Evolutionary conservation across 2,113 vertebrate genomes (phyloP).

Genomic region (Caretta caretta): DNA sequence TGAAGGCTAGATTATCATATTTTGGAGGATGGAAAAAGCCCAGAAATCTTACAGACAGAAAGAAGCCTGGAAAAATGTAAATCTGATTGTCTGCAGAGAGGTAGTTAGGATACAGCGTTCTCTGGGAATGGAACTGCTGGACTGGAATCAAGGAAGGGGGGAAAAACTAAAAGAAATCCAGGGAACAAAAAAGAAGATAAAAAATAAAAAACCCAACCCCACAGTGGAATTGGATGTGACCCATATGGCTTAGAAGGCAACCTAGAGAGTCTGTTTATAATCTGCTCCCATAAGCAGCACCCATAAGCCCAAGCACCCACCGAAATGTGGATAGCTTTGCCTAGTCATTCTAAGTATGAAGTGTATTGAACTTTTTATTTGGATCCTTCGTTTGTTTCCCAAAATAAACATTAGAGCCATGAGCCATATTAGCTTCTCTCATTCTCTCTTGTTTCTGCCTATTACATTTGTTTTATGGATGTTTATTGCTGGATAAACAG

Average conservation of each 20-base stretch:
- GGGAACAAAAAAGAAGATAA: background rate
- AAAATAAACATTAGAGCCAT: background rate
- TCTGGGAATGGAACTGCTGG: slow-evolving; percentile 33
- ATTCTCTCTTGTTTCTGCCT: background rate
- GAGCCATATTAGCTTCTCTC: background rate
- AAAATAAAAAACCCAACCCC: background rate
- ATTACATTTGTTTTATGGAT: background rate
- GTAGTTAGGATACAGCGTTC: background rate
- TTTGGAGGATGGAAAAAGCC: background rate
- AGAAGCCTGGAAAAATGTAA: background rate
- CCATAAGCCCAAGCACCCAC: background rate
- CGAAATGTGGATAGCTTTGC: background rate
- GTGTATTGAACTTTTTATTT: background rate
- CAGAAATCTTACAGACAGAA: background rate
- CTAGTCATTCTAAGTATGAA: background rate
- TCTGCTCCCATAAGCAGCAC: background rate
- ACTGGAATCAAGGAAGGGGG: background rate
- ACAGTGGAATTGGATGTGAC: background rate
- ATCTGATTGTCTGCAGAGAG: background rate
- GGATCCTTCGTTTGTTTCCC: background rate
- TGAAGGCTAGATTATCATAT: fast-evolving
- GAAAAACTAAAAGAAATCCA: background rate
- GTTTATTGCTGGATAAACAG: background rate
- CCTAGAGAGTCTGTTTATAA: background rate
- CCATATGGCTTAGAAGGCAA: background rate